Base-by-base conservation (phyloP, 1,140 invertebrate species). In the Drosophila carrolli region DNA sequence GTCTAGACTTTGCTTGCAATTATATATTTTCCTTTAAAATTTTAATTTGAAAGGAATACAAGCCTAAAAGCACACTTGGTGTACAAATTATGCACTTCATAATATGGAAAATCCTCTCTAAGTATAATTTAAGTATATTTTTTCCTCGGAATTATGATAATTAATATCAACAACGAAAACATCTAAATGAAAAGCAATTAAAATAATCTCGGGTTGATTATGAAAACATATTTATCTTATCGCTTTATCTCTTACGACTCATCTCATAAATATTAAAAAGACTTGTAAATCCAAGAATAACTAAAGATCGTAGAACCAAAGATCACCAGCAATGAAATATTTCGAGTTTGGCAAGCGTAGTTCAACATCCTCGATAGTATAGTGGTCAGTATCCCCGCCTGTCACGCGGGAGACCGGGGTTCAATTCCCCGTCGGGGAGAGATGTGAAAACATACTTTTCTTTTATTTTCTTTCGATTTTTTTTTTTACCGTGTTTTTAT, bases 341-440 rank as follows among this genome's bases (percentile, higher is more conserved):
- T 13, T 29, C 0, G n/a, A 11, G 14, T 70, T 70, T 85, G 91
- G 81, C 91, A 76, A 92, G 66, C 79, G 66, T 60, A 81, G 78
- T 93, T 92, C 92, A 92, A 63, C 53, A 56, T 88, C 83, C 79
- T 86, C 83, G 78, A 76, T 86, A 86, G 78, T 86, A 88, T 88
- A 86, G 83, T 88, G 83, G 83, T 88, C 59, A 88, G 83, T 86
- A 86, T 88, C 82, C 82, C 61, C 93, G 93, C 93, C 92, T 93
- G 93, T 93, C 92, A 93, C 92, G 93, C 93, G 93, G 93, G 92
- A 93, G 93, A 93, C 93, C 93, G 93, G 93, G 93, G 93, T 93
- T 93, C 93, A 71, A 93, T 92, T 93, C 92, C 92, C 92, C 91
- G 92, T 88, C 92, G 92, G 92, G 92, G 88, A 93, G 92, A 73